Evolutionary conservation across 2,113 vertebrate genomes (phyloP), one percentile per base, ranked within the genome.

Genomic region (Anolis sagrei): DNA sequence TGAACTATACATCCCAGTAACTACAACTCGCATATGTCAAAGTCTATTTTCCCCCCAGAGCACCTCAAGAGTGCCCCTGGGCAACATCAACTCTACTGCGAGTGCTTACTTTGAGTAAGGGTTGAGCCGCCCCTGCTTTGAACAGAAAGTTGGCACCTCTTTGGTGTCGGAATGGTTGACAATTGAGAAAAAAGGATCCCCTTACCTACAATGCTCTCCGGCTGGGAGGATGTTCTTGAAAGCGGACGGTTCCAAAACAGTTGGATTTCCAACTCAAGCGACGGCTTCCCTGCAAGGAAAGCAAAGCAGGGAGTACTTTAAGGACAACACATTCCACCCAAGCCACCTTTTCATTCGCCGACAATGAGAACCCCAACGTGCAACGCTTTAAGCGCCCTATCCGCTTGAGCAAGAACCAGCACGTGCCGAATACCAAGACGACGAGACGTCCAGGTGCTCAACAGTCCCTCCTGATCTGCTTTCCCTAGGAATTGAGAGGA

Each of bases 321-420:
- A 36, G 88, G 85, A n/a, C 68, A 27, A 70, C 54, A 39, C 21
- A 7, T 66, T 16, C 51, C 23, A 21, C 48, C 79, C 25, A 68
- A 83, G 73, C 1, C 0, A 0, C 10, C 83, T 75, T 51, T 21
- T 34, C 80, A 76, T 66, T 83, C 58, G 18, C 0, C 10, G 49
- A 34, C 19, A 21, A 81, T 29, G 34, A 62, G 85, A 89, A 2
- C 32, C n/a, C 80, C 78, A 69, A 29, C 13, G 0, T 72, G 32
- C 23, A n/a, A 21, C n/a, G 2, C 69, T 73, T 78, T 5, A 32
- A n/a, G 29, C 36, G 32, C 39, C 0, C 21, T 8, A 6, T 25
- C 44, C n/a, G 2, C 1, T 7, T 1, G 29, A 82, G n/a, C 5
- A 27, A 77, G 79, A 81, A 51, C 72, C 49, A 61, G 11, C 66